A percentile compares a stretch with the other conserved stretches of the same genome.
Conservation (phyloP, 1,140 invertebrate genomes). For the Drosophila kikkawai region DNA sequence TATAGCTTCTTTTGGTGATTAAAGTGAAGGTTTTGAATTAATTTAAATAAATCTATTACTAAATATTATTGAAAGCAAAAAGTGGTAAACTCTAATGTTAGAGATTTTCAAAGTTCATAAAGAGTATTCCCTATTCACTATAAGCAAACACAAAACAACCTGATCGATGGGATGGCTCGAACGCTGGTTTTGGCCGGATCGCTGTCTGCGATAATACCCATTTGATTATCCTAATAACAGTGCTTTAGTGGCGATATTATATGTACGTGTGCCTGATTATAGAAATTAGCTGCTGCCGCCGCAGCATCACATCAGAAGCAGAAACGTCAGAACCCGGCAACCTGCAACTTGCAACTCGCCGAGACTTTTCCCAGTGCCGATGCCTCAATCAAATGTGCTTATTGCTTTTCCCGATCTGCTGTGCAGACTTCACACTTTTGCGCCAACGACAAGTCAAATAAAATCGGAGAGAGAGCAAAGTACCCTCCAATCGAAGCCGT, state of each 20-base stretch:
- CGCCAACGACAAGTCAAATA: slow-evolving; percentile 45
- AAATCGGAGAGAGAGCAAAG: slow-evolving; percentile 1
- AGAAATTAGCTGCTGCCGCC: slow-evolving; percentile 74
- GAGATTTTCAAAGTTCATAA: not conserved
- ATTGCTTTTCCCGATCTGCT: slow-evolving; percentile 40
- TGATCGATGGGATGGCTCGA: slow-evolving; percentile 34
- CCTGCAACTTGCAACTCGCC: slow-evolving; percentile 3
- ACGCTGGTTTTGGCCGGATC: slow-evolving; percentile 55
- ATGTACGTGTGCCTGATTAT: slow-evolving; percentile 85
- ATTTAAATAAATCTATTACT: not conserved
- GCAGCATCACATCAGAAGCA: slow-evolving; percentile 23
- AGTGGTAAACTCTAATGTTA: not conserved
- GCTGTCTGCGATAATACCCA: slow-evolving; percentile 82
- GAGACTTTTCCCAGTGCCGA: slow-evolving; percentile 31
- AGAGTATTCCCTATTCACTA: slow-evolving; percentile 7
- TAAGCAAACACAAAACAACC: not conserved
- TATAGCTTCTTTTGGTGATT: not conserved
- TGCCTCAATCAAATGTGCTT: slow-evolving; percentile 59
- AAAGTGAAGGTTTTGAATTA: not conserved
- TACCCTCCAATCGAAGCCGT: slow-evolving; percentile 13
- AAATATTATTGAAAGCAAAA: not conserved
- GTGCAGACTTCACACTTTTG: slow-evolving; percentile 77
- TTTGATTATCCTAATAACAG: slow-evolving; percentile 85
- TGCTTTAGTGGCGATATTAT: slow-evolving; percentile 84
- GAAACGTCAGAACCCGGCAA: slow-evolving; percentile 6